Evolutionary conservation across 2,797 vertebrate species (phyloP).

Genomic region (Merluccius polli): DNA sequence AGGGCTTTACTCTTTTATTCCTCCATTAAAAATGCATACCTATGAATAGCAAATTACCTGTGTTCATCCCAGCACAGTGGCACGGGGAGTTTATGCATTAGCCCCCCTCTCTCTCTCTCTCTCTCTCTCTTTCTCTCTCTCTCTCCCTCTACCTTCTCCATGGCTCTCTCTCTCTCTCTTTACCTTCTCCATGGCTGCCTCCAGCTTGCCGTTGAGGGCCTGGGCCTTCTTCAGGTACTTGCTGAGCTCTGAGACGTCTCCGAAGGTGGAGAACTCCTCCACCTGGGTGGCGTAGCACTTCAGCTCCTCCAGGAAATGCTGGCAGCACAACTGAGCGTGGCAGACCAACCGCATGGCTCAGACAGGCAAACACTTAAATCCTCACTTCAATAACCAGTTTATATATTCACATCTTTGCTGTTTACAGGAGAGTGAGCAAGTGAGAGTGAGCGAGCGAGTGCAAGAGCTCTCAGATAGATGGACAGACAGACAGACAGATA

Average conservation of each 20-base stretch:
- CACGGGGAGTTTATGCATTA: neutral
- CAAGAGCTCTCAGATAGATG: too few relatives aligned
- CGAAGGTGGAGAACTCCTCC: conserved; percentile 75
- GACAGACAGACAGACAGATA: neutral
- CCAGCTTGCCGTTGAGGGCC: conserved; percentile 74
- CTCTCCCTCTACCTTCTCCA: neutral
- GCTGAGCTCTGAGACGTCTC: conserved; percentile 74
- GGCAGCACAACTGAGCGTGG: conserved; percentile 67
- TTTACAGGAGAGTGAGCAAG: neutral
- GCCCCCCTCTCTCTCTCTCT: too few relatives aligned
- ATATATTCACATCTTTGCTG: neutral
- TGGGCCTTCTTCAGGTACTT: conserved; percentile 83
- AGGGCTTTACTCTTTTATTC: conserved; percentile 1
- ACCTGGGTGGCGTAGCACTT: conserved; percentile 75
- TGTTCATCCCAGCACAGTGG: neutral
- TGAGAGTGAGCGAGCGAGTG: too few relatives aligned
- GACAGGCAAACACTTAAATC: neutral
- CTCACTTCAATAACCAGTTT: neutral
- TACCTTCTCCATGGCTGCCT: conserved; percentile 79
- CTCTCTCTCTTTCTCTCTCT: too few relatives aligned
- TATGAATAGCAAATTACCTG: neutral
- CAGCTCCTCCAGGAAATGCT: conserved; percentile 79
- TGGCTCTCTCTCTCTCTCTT: neutral
- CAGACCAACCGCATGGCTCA: neutral
- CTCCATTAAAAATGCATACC: neutral